Evolutionary conservation across 2,888 invertebrate genomes (phyloP), one percentile per base, ranked within the genome.

Genomic region (Panzeria rudis): DNA sequence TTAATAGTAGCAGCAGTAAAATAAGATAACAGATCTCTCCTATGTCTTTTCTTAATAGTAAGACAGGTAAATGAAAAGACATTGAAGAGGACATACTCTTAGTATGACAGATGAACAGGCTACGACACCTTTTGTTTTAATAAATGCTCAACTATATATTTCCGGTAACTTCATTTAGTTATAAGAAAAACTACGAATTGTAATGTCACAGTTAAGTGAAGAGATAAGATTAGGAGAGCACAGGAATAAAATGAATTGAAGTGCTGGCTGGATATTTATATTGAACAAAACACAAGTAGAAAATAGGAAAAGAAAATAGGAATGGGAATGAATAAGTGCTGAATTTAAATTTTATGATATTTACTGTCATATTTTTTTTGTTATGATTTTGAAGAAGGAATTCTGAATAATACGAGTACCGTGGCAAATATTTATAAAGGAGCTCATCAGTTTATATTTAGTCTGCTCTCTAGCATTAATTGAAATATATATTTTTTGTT

Each of bases 111-210:
- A 35, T 66, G 69, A 62, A 73, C 50, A 61, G 17, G 11, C 61
- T 62, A 56, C 17, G 25, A 66, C 59, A 72, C 52, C 61, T 68
- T 83, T 71, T 62, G 17, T 32, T 29, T 62, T 75, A 83, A 79
- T 83, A 79, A 79, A 79, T 75, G 50, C 9, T 69, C 32, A 62
- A 79, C 75, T 56, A 59, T 73, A 56, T 78, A 73, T 83, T 78
- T 83, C 83, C 83, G 73, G 52, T 29, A 73, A 62, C 61, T 83
- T 83, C 73, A 78, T 79, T 79, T 64, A 64, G 78, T 79, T 72
- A 15, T 41, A 41, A 69, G 78, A 59, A 15, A 78, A 68, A 62
- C 5, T 68, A 41, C 44, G 68, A 78, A 62, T 66, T 56, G 29
- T 66, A 29, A 66, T 76, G 41, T 56, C 29, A 76, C 17, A 66